A percentile compares a stretch with the other conserved stretches of the same genome.
These are phyloP conservation scores for Anthopleura sola DNA, from an alignment of 64 coral and sea anemone genomes.

Conservation along the genomic window DNA sequence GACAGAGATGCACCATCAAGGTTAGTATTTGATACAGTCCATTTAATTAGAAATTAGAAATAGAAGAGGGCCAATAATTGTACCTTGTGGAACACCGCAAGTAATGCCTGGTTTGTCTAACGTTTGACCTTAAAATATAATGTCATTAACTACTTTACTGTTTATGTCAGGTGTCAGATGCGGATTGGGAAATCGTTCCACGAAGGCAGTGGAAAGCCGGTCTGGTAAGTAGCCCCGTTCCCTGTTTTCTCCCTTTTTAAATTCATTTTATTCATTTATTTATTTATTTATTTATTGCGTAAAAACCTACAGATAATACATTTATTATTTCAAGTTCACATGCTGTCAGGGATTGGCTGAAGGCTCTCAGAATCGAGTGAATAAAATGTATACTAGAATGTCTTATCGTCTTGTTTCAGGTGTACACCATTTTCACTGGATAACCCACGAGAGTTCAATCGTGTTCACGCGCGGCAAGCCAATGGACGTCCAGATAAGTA, in stretches of 20 bases:
- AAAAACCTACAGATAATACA: too few relatives aligned
- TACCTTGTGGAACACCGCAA: too few relatives aligned
- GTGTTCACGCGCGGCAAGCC: constrained; percentile 81
- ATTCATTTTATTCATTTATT: too few relatives aligned
- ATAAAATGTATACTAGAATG: too few relatives aligned
- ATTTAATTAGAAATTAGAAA: too few relatives aligned
- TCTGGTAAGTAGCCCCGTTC: constrained; percentile 56
- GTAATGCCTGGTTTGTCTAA: too few relatives aligned
- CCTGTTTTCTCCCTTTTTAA: background rate
- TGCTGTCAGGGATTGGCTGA: too few relatives aligned
- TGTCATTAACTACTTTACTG: background rate
- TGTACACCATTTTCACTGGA: constrained; percentile 91
- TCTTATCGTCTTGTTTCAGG: constrained; percentile 38
- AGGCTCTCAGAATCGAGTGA: too few relatives aligned
- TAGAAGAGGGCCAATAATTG: too few relatives aligned
- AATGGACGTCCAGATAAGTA: constrained; percentile 89
- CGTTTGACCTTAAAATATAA: background rate
- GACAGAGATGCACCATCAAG: constrained; percentile 84
- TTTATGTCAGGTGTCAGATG: constrained; percentile 83
- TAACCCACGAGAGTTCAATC: constrained; percentile 73
- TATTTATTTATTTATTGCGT: too few relatives aligned
- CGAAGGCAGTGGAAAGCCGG: constrained; percentile 74
- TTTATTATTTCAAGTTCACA: too few relatives aligned
- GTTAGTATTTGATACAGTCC: constrained; percentile 18
- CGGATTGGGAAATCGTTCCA: constrained; percentile 82